Conservation (phyloP, 2,888 invertebrate species). For the Meghimatium bilineatum region DNA sequence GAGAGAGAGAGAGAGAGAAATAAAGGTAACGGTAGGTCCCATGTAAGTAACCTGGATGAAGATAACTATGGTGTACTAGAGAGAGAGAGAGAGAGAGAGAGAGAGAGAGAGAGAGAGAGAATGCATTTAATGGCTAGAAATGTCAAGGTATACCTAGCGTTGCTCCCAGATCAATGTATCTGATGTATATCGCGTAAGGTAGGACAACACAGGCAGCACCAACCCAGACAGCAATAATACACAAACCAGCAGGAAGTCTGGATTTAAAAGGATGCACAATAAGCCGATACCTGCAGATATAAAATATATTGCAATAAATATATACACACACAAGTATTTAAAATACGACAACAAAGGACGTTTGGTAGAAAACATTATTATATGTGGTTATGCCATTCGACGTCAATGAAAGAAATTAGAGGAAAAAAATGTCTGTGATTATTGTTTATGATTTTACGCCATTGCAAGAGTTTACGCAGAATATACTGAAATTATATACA, state of each 20-base stretch:
- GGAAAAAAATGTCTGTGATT: too few relatives aligned
- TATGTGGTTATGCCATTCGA: too few relatives aligned
- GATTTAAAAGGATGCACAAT: slow-evolving; percentile 83
- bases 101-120: not conserved
- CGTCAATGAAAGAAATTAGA: too few relatives aligned
- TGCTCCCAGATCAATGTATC: slow-evolving; percentile 84
- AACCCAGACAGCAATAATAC: slow-evolving; percentile 85
- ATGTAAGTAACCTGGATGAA: not conserved
- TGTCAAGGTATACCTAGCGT: slow-evolving; percentile 68
- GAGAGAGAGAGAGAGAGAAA: too few relatives aligned
- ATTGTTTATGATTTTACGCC: too few relatives aligned
- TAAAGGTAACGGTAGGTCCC: not conserved
- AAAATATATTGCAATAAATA: not conserved
- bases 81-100: not conserved
- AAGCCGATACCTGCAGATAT: slow-evolving; percentile 79
- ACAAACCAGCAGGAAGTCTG: slow-evolving; percentile 83
- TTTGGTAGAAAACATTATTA: too few relatives aligned
- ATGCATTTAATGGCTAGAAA: not conserved
- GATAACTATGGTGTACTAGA: not conserved
- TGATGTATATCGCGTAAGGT: slow-evolving; percentile 85
- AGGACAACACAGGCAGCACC: slow-evolving; percentile 84
- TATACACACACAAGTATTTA: not conserved
- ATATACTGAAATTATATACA: too few relatives aligned
- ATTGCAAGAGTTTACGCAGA: too few relatives aligned
- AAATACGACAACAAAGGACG: not conserved